Evolutionary conservation across 2,888 invertebrate species (phyloP).

Genomic region (Scaptomyza reducta): DNA sequence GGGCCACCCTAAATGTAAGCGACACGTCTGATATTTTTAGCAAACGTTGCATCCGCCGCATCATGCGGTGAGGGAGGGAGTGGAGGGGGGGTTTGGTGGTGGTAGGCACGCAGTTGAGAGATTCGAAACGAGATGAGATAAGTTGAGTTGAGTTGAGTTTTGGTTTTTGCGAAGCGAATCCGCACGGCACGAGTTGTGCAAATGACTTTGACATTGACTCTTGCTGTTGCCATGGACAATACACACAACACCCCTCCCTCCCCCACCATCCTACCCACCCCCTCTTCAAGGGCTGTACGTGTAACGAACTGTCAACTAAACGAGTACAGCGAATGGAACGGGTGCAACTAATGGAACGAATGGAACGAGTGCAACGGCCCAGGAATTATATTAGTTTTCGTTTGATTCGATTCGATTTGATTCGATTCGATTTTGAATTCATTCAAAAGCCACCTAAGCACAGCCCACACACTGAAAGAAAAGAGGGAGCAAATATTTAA

Average conservation of each 20-base stretch:
- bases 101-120: background rate
- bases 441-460: conserved; percentile 14
- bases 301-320: conserved; percentile 56
- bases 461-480: conserved; percentile 15
- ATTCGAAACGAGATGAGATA: background rate
- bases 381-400: conserved; percentile 35
- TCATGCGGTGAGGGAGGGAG: conserved; percentile 6
- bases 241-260: background rate
- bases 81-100: fast-evolving
- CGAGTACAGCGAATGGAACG: background rate
- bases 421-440: conserved; percentile 57
- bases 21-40: conserved; percentile 49
- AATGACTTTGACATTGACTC: conserved; percentile 55
- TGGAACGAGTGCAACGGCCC: background rate
- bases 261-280: too few relatives aligned
- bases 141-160: conserved; percentile 16
- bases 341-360: too few relatives aligned
- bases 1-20: conserved; percentile 46
- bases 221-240: background rate
- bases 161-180: too few relatives aligned
- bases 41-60: conserved; percentile 46
- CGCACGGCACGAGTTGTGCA: conserved; percentile 25
- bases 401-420: conserved; percentile 31
- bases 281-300: background rate
- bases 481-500: conserved; percentile 7